A percentile compares a stretch with the other conserved stretches of the same genome.
Conservation (phyloP, 2,113 vertebrate genomes). For the Cairina moschata region DNA sequence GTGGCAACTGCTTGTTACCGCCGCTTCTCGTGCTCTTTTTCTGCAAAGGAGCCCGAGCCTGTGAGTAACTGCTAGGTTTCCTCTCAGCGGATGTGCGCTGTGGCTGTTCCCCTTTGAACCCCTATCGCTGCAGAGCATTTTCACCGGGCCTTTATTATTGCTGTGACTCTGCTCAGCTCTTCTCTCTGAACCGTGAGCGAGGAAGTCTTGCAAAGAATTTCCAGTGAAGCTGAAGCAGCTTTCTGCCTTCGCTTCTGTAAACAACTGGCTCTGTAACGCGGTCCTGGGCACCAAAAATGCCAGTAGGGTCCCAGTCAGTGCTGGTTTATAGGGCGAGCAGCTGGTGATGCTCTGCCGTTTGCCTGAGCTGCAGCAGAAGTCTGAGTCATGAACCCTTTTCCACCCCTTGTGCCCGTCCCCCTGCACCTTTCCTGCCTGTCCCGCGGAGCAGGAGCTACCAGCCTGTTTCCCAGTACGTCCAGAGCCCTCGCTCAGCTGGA, state of each 20-base stretch:
- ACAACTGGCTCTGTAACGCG: not conserved
- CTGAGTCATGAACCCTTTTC: not conserved
- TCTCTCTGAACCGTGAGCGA: not conserved
- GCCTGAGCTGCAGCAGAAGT: not conserved
- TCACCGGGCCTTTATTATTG: accelerated
- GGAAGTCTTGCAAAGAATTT: not conserved
- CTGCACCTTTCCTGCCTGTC: not conserved
- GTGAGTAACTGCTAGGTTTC: not conserved
- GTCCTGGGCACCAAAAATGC: not conserved
- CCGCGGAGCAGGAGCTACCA: not conserved
- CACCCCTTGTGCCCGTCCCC: accelerated
- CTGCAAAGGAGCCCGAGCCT: not conserved
- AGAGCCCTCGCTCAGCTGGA: not conserved
- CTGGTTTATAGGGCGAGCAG: not conserved
- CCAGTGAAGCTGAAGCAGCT: not conserved
- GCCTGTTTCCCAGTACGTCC: not conserved
- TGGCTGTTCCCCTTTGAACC: not conserved
- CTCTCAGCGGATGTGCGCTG: not conserved
- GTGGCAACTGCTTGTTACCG: not conserved
- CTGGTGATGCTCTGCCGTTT: not conserved
- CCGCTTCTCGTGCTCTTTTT: not conserved
- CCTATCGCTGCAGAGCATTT: accelerated
- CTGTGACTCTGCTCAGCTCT: not conserved
- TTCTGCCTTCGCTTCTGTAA: not conserved
- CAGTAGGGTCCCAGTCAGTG: not conserved